Evolutionary conservation across 1,140 invertebrate species (phyloP).

Genomic region (Diorhabda elongata): DNA sequence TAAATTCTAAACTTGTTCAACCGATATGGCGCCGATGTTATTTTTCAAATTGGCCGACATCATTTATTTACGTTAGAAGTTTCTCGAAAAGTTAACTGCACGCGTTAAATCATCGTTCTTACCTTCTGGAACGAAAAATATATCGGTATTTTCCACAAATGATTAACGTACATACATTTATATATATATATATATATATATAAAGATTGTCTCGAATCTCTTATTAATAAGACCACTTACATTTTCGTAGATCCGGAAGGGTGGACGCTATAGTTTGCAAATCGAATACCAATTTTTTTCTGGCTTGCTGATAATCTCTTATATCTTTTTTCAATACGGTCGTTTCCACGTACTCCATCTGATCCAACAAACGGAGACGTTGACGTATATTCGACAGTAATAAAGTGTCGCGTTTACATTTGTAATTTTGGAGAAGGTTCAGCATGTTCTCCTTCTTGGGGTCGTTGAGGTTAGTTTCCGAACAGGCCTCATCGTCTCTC

Average conservation of each 20-base stretch:
- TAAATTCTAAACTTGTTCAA: too few relatives aligned
- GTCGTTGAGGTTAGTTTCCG: neutral
- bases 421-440: neutral
- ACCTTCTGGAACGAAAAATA: too few relatives aligned
- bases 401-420: neutral
- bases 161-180: too few relatives aligned
- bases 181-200: too few relatives aligned
- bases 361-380: neutral
- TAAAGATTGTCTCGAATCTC: too few relatives aligned
- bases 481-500: too few relatives aligned
- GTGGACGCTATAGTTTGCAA: neutral
- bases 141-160: too few relatives aligned
- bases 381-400: neutral
- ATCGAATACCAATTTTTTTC: conserved; percentile 3
- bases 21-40: too few relatives aligned
- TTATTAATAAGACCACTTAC: neutral
- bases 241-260: neutral
- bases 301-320: neutral
- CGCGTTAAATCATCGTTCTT: too few relatives aligned
- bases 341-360: neutral
- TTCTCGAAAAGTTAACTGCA: too few relatives aligned
- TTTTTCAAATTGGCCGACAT: too few relatives aligned
- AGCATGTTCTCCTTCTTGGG: neutral
- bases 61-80: too few relatives aligned
- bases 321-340: conserved; percentile 1